These are phyloP conservation scores for Dallia pectoralis DNA, from an alignment of 2,797 vertebrate species.

Conservation along the genomic window DNA sequence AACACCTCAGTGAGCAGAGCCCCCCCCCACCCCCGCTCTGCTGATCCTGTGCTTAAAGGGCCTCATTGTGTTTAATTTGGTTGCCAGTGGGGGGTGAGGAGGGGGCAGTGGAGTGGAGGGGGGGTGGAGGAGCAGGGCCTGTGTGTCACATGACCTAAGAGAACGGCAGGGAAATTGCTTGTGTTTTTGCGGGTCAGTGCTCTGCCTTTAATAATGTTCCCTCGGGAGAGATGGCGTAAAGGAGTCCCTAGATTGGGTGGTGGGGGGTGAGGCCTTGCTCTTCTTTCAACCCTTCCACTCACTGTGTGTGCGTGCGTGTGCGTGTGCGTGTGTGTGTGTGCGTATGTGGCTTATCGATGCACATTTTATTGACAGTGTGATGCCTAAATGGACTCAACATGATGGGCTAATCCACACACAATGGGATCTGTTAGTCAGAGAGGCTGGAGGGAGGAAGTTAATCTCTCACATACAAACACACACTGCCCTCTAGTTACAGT, in stretches of 20 bases:
- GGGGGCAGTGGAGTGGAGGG: too few species aligned
- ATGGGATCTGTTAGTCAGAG: conserved; percentile 70
- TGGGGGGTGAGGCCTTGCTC: conserved; percentile 7
- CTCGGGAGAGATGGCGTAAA: conserved; percentile 30
- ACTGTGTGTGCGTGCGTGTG: conserved; percentile 59
- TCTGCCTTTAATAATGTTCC: conserved; percentile 73
- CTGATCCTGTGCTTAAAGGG: conserved; percentile 88
- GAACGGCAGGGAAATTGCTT: conserved; percentile 69
- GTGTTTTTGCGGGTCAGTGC: conserved; percentile 83
- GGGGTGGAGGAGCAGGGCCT: conserved; percentile 68
- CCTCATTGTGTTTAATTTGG: conserved; percentile 89
- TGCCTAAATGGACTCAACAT: conserved; percentile 76
- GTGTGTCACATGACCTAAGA: conserved; percentile 78
- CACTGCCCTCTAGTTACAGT: conserved; percentile 22
- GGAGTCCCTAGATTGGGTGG: conserved; percentile 40
- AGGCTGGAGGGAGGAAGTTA: conserved; percentile 43
- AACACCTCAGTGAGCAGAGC: conserved; percentile 94
- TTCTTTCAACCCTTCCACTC: conserved; percentile 33
- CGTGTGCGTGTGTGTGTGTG: conserved; percentile 49
- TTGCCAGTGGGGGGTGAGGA: conserved; percentile 73
- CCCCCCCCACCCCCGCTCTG: conserved; percentile 59
- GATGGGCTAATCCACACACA: conserved; percentile 77
- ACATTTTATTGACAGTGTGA: conserved; percentile 75
- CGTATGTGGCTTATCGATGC: conserved; percentile 70
- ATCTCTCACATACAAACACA: conserved; percentile 40